Percentiles rank a stretch among this genome's conserved stretches.
These are phyloP conservation scores for Oikopleura dioica DNA, from an alignment of 23 tunicate genomes.

Conservation along the genomic window DNA sequence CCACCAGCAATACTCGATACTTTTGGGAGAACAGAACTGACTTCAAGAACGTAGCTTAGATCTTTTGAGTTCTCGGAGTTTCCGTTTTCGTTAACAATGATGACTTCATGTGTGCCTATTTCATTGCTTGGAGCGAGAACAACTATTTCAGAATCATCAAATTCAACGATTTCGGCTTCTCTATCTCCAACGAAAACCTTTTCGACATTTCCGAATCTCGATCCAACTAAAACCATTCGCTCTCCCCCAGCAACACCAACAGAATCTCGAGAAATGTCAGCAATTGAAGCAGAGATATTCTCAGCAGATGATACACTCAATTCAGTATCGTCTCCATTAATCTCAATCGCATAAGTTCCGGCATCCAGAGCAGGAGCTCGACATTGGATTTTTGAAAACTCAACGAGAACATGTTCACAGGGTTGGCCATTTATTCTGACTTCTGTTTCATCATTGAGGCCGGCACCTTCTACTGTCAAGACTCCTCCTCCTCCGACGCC, in stretches of 20 bases:
- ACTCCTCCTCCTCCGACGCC: background rate
- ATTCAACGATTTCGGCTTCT: background rate
- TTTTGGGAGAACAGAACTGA: background rate
- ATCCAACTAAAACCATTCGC: background rate
- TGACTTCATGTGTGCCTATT: background rate
- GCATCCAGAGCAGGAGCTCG: background rate
- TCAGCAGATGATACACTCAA: background rate
- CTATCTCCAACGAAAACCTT: background rate
- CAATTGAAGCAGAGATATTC: background rate
- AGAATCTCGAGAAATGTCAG: background rate
- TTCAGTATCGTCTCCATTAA: background rate
- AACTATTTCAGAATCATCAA: background rate
- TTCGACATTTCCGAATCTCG: background rate
- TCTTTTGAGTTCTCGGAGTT: background rate
- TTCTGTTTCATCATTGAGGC: background rate
- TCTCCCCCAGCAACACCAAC: background rate
- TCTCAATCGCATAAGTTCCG: background rate
- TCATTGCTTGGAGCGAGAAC: background rate
- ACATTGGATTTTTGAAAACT: background rate
- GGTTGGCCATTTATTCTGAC: background rate
- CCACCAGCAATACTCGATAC: slow-evolving; percentile 3
- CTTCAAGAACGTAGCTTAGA: background rate
- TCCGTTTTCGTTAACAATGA: background rate
- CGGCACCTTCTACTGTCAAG: background rate
- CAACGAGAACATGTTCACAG: background rate